Evolutionary conservation across 2,888 invertebrate genomes (phyloP), one percentile per base, ranked within the genome.

Genomic region (Sphaerophoria rueppellii): DNA sequence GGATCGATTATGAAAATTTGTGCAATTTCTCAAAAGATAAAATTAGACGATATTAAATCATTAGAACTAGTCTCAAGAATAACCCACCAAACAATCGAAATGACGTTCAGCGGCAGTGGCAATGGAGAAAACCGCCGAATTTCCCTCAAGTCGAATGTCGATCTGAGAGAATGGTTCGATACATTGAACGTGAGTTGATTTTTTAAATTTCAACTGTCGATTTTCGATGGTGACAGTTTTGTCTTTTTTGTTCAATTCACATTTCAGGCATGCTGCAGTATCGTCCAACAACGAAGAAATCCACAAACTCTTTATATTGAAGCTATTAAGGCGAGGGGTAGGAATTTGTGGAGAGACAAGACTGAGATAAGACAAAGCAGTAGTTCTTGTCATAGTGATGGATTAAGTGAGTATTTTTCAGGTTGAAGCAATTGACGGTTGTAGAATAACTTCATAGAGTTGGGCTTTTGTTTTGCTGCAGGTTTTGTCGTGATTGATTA

Each of bases 111-210:
- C 32, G 85, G 76, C 24, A 79, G 14, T 12, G 57, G 35, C 1
- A 34, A 6, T 37, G 35, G 77, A 50, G 85, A 81, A 70, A 72
- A 81, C 54, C 76, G 81, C 70, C 85, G 85, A 11, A 73, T 85
- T 63, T 77, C 50, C 37, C 35, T 85, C 3, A 85, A 85, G 57
- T 58, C 85, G 9, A 85, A 77, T 60, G 81, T 72, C 12, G 70
- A 85, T 77, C 70, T 85, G 12, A 69, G 85, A n/a, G 85, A 81
- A 85, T 85, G 85, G 85, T 85, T 85, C 55, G 85, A 81, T 48
- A 73, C 73, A 55, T 48, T 85, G 70, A 85, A 85, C 65, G 85
- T 85, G 83, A 85, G 83, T 85, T 50, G 65, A 12, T 4, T 32
- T 32, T 40, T 76, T 58, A n/a, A 40, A 34, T 43, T 48, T 32